Base-by-base conservation (phyloP, 2,888 invertebrate genomes). In the Ornithoptera alexandrae region DNA sequence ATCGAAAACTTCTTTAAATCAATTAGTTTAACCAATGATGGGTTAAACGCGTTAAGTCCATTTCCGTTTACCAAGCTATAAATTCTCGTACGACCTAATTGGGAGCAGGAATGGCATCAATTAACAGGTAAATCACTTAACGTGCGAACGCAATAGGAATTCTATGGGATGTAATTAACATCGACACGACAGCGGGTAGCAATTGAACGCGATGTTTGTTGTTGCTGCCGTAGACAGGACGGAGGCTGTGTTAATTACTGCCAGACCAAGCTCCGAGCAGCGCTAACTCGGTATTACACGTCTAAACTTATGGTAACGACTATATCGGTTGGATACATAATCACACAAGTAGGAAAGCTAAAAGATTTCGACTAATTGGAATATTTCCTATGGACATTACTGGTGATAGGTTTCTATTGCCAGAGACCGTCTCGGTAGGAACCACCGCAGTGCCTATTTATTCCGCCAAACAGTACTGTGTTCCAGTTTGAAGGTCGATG, bases 201-300 rank as follows among this genome's bases (percentile, higher is more conserved):
- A 69, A 69, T 61, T 69, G 61, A 69, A 57, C 30, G 42, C 56
- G 50, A 24, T 61, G 57, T 67, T 67, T 67, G 67, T 42, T 60
- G 62, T 53, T 4, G 65, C 39, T 61, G 69, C n/a, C 56, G 15
- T 10, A 46, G 61, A 36, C 20, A 30, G 61, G 22, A 20, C 20
- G 20, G 17, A 18, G 8, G 22, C 30, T 22, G 61, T 42, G 50
- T 24, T 69, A 69, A 65, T 69, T 69, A 36, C 59, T n/a, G 10
- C 30, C 17, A 20, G 0, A 6, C 39, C 50, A 22, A 20, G 20
- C 39, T 22, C 63, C 22, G 18, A 22, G 56, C 50, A 18, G 46
- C 46, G 39, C 4, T 39, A 20, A 22, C 62, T 20, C 39, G 22
- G 17, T 62, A 57, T 61, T 53, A 67, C 17, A 53, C 53, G 22